Evolutionary conservation across 2,888 invertebrate genomes (phyloP).

Genomic region (Eristalis tenax): DNA sequence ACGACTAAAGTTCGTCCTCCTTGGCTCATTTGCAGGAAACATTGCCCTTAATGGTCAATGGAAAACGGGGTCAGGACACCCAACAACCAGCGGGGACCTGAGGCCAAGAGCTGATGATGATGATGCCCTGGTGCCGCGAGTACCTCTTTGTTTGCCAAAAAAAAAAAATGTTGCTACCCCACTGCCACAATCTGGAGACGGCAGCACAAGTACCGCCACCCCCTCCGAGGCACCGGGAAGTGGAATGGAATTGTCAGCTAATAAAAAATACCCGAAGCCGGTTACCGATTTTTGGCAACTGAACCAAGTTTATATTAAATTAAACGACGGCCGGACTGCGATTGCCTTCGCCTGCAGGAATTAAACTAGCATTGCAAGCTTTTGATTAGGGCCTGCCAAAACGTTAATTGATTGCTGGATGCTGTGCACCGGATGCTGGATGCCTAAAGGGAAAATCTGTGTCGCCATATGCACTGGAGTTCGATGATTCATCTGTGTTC

Average conservation of each 20-base stretch:
- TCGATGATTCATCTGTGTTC: slow-evolving; percentile 54
- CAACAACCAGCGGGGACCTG: slow-evolving; percentile 46
- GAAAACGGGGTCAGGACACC: slow-evolving; percentile 73
- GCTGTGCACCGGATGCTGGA: neutral
- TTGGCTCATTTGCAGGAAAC: slow-evolving; percentile 73
- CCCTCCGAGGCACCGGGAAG: slow-evolving; percentile 1
- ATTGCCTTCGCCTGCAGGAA: slow-evolving; percentile 26
- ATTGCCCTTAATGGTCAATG: slow-evolving; percentile 76
- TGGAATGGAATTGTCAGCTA: slow-evolving; percentile 57
- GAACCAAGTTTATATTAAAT: slow-evolving; percentile 48
- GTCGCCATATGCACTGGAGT: neutral
- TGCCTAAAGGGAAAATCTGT: neutral
- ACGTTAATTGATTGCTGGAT: slow-evolving; percentile 58
- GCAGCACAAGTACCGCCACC: neutral
- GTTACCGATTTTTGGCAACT: slow-evolving; percentile 52
- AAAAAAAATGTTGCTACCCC: slow-evolving; percentile 22
- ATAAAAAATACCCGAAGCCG: slow-evolving; percentile 49
- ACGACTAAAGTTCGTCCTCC: slow-evolving; percentile 6
- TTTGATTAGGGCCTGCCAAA: slow-evolving; percentile 48
- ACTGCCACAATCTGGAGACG: slow-evolving; percentile 35
- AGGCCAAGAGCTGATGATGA: slow-evolving; percentile 27
- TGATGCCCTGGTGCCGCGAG: neutral
- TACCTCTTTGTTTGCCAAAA: slow-evolving; percentile 63
- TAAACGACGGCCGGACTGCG: slow-evolving; percentile 37
- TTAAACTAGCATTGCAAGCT: slow-evolving; percentile 44